phyloP scores from a whole-genome alignment of 2,113 vertebrate species.

The Zapus hudsonius region DNA sequence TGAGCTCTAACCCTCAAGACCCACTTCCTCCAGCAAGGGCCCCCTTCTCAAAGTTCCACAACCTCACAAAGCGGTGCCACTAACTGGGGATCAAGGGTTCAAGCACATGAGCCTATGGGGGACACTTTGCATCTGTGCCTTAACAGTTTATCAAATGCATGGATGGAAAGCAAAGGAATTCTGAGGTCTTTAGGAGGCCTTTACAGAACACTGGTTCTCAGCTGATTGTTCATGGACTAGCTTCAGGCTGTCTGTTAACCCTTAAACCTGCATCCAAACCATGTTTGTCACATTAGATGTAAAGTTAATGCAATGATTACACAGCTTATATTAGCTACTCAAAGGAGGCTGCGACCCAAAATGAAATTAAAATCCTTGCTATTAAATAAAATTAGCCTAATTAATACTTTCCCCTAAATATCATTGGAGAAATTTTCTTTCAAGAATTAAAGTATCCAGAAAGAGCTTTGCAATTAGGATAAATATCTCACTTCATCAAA shows the following conservation, averaged over 20 bases:
- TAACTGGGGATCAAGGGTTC: background rate
- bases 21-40: background rate
- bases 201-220: constrained; percentile 4
- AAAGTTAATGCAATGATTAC: background rate
- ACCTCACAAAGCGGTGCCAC: background rate
- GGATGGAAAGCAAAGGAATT: background rate
- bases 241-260: background rate
- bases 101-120: background rate
- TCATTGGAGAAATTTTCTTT: background rate
- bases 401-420: background rate
- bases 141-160: background rate
- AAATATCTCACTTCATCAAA: constrained; percentile 36
- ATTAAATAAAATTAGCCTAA: background rate
- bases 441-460: constrained; percentile 13
- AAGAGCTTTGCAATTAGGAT: background rate
- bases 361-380: background rate
- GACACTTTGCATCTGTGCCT: background rate
- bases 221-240: background rate
- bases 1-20: background rate
- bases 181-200: background rate
- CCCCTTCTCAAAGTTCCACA: background rate
- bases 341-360: background rate
- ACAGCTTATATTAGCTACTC: background rate
- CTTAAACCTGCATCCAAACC: background rate
- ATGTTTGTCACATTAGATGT: background rate